A percentile compares a stretch with the other conserved stretches of the same genome.
Conservation (phyloP, 2,797 vertebrate species). For the Gymnodraco acuticeps region DNA sequence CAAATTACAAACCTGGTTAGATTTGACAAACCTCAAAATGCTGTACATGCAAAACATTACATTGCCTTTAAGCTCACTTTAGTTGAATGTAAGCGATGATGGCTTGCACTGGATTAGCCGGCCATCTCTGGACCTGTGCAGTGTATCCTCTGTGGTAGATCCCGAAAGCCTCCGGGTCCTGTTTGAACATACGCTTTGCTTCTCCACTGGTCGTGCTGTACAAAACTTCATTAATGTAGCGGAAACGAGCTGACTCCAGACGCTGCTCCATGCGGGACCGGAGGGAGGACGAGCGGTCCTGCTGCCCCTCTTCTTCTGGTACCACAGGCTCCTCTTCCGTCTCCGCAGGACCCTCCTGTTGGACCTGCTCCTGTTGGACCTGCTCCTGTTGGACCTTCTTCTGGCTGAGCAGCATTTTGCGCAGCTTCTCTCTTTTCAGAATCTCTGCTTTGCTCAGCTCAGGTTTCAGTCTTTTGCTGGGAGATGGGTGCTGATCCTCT, state of each 20-base stretch:
- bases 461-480: constrained; percentile 46
- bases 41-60: too few relatives aligned
- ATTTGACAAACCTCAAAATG: not conserved
- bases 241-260: constrained; percentile 91
- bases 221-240: constrained; percentile 92
- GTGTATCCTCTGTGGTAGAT: constrained; percentile 93
- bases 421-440: constrained; percentile 71
- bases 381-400: not conserved
- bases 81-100: constrained; percentile 87
- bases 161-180: constrained; percentile 88
- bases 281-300: constrained; percentile 77
- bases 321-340: not conserved
- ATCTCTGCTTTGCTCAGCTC: constrained; percentile 58
- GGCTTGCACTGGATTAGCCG: constrained; percentile 88
- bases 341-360: not conserved
- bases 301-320: constrained; percentile 32
- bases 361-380: not conserved
- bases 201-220: constrained; percentile 88
- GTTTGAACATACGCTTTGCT: constrained; percentile 87
- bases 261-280: constrained; percentile 89
- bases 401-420: constrained; percentile 62
- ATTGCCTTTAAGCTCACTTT: constrained; percentile 79
- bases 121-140: constrained; percentile 91
- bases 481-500: constrained; percentile 27
- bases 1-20: not conserved